These are phyloP conservation scores for Acronicta aceris DNA, from an alignment of 2,888 invertebrate genomes.

Conservation along the genomic window DNA sequence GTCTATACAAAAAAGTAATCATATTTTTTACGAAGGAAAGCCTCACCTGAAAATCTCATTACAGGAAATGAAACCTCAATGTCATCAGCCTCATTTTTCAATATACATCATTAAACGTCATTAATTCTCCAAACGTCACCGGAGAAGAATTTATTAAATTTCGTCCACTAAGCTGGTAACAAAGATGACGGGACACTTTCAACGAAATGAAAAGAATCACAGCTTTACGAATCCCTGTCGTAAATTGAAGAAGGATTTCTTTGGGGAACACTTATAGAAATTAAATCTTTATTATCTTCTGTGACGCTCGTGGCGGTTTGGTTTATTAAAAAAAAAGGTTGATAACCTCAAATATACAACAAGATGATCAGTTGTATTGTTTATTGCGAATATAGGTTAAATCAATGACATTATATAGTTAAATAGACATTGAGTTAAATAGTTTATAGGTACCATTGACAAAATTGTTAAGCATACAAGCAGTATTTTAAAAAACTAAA, in stretches of 20 bases:
- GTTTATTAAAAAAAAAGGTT: slow-evolving; percentile 5
- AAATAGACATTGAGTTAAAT: too few relatives aligned
- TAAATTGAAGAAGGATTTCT: slow-evolving; percentile 47
- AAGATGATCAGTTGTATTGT: too few relatives aligned
- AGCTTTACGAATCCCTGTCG: slow-evolving; percentile 37
- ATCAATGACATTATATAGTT: too few relatives aligned
- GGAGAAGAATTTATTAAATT: slow-evolving; percentile 51
- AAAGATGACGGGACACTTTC: slow-evolving; percentile 36
- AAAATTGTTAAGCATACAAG: too few relatives aligned
- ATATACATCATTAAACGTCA: slow-evolving; percentile 47
- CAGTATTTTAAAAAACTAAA: too few relatives aligned
- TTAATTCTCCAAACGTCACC: slow-evolving; percentile 42
- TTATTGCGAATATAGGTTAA: too few relatives aligned
- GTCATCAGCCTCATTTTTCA: slow-evolving; percentile 47
- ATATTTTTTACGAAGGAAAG: too few relatives aligned
- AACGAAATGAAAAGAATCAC: slow-evolving; percentile 46
- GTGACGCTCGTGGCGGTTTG: not conserved
- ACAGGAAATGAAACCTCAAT: slow-evolving; percentile 14
- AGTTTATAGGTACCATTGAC: too few relatives aligned
- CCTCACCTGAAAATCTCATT: too few relatives aligned
- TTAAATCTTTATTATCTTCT: slow-evolving; percentile 36
- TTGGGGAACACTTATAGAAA: slow-evolving; percentile 41
- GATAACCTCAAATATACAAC: too few relatives aligned
- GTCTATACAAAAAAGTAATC: too few relatives aligned
- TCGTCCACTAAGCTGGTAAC: slow-evolving; percentile 34